phyloP scores from a whole-genome alignment of 2,888 invertebrate genomes.

The Erpobdella octoculata region DNA sequence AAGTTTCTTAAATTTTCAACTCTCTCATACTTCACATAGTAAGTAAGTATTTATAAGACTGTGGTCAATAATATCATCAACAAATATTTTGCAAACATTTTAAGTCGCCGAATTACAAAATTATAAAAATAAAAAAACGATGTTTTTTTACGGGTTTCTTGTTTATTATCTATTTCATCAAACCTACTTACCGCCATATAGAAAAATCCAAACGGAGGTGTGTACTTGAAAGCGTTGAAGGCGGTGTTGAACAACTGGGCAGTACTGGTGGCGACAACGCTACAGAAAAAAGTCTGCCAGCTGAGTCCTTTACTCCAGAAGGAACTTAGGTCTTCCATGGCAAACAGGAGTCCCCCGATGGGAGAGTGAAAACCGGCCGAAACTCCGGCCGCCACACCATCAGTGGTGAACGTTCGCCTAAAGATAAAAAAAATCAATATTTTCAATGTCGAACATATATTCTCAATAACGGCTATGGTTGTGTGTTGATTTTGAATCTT shows the following conservation, averaged over 20 bases:
- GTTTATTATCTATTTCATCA: not conserved
- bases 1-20: too few species aligned
- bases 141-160: too few species aligned
- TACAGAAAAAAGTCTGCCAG: conserved; percentile 49
- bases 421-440: not conserved
- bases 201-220: conserved; percentile 38
- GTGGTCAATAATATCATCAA: too few species aligned
- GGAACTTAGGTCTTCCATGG: conserved; percentile 49
- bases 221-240: conserved; percentile 37
- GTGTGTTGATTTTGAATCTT: too few species aligned
- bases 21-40: too few species aligned
- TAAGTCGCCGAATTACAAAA: too few species aligned
- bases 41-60: too few species aligned
- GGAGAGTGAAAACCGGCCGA: conserved; percentile 49
- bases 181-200: conserved; percentile 32
- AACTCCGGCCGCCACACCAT: conserved; percentile 47
- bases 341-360: conserved; percentile 48
- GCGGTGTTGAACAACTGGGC: conserved; percentile 39
- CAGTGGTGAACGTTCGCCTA: conserved; percentile 40
- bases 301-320: conserved; percentile 46
- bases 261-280: conserved; percentile 41
- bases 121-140: too few species aligned
- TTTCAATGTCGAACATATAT: too few species aligned
- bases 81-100: too few species aligned
- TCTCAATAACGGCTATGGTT: too few species aligned